Percentiles rank a stretch among this genome's conserved stretches.
Evolutionary conservation across 2,888 invertebrate genomes (phyloP).

Genomic region (Nudaria mundana): DNA sequence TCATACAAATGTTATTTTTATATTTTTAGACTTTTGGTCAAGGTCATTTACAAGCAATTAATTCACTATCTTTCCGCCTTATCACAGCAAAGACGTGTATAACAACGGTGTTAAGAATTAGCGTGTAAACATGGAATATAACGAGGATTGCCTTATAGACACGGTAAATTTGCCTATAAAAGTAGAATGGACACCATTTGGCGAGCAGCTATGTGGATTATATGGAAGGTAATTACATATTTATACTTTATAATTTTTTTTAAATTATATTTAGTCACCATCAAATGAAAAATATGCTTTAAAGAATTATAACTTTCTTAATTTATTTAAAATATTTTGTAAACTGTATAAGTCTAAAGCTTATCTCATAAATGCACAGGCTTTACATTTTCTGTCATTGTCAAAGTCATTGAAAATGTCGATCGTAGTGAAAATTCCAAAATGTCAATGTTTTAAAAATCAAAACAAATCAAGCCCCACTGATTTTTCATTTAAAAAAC

Average conservation of each 20-base stretch:
- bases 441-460: constrained; percentile 4
- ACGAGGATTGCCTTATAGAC: constrained; percentile 54
- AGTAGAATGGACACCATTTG: constrained; percentile 60
- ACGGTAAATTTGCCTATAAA: constrained; percentile 63
- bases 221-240: constrained; percentile 60
- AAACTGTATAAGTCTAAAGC: neutral
- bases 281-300: neutral
- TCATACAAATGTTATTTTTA: neutral
- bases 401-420: too few relatives aligned
- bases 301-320: too few relatives aligned
- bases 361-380: neutral
- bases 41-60: neutral
- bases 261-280: neutral
- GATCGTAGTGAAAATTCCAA: too few relatives aligned
- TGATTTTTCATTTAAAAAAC: constrained; percentile 1
- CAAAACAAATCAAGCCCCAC: neutral
- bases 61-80: too few relatives aligned
- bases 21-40: constrained; percentile 3
- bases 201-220: constrained; percentile 53
- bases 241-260: neutral
- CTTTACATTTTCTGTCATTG: too few relatives aligned
- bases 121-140: constrained; percentile 42
- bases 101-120: too few relatives aligned
- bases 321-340: too few relatives aligned
- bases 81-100: too few relatives aligned